Percentiles rank a stretch among this genome's conserved stretches.
Conservation (phyloP, 2,797 vertebrate species). For the Bucorvus abyssinicus region DNA sequence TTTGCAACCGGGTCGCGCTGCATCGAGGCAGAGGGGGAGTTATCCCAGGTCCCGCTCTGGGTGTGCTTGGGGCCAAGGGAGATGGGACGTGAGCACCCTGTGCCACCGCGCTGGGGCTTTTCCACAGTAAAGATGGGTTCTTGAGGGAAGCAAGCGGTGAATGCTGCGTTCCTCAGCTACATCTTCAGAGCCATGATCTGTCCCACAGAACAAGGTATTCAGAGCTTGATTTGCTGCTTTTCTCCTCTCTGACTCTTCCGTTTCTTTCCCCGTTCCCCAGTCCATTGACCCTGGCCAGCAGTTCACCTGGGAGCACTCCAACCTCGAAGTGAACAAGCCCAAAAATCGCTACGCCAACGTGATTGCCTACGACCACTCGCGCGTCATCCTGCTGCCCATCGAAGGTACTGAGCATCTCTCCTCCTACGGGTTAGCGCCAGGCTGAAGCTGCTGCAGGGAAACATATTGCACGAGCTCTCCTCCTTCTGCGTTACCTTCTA, state of each 20-base stretch:
- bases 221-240: neutral
- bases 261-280: constrained; percentile 66
- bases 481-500: neutral
- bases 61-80: neutral
- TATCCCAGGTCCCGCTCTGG: neutral
- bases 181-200: neutral
- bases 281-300: constrained; percentile 98
- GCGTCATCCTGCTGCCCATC: constrained; percentile 92
- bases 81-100: neutral
- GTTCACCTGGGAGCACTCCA: constrained; percentile 99
- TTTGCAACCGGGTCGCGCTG: neutral
- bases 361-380: constrained; percentile 97
- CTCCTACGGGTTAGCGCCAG: fast-evolving
- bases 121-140: neutral
- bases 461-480: fast-evolving
- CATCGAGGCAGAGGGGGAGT: neutral
- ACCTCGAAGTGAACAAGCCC: constrained; percentile 97
- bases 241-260: neutral
- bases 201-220: fast-evolving
- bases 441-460: neutral
- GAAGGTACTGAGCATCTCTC: constrained; percentile 78
- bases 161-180: fast-evolving
- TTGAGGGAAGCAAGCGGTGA: fast-evolving
- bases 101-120: neutral
- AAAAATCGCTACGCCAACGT: constrained; percentile 98